Evolutionary conservation across 1,140 invertebrate species (phyloP).

Genomic region (Pseudomyrmex dendroicus): DNA sequence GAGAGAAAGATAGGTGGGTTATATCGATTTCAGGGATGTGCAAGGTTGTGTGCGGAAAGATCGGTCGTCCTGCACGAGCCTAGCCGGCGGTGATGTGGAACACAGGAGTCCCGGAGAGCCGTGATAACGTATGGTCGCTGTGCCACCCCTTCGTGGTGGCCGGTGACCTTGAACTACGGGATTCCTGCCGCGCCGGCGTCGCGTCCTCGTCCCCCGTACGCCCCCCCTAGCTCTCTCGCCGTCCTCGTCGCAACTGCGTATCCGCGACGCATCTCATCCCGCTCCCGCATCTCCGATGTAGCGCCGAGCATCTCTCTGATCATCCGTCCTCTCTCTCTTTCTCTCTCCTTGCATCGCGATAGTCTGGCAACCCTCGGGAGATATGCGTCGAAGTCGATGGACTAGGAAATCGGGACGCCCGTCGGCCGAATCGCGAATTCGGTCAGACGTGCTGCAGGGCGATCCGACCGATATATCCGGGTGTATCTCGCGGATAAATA

Average conservation of each 20-base stretch:
- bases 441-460: not conserved
- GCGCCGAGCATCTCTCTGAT: conserved; percentile 7
- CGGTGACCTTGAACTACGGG: conserved; percentile 82
- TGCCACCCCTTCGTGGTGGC: conserved; percentile 73
- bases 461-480: too few species aligned
- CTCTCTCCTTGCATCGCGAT: not conserved
- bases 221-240: conserved; percentile 28
- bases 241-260: not conserved
- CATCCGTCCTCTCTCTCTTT: not conserved
- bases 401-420: not conserved
- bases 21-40: conserved; percentile 85
- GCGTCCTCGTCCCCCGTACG: conserved; percentile 66
- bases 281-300: conserved; percentile 26
- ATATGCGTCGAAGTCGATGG: not conserved
- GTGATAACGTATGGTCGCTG: conserved; percentile 46
- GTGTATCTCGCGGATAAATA: too few species aligned
- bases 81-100: conserved; percentile 39
- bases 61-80: conserved; percentile 82
- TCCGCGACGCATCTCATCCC: conserved; percentile 4
- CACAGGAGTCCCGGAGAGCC: conserved; percentile 68
- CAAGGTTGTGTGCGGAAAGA: conserved; percentile 74
- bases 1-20: conserved; percentile 77
- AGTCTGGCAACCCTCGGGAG: conserved; percentile 18
- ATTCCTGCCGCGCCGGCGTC: conserved; percentile 83
- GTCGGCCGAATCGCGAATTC: not conserved